Base-by-base conservation (phyloP, 1,140 invertebrate genomes). In the Chlorops oryzae region DNA sequence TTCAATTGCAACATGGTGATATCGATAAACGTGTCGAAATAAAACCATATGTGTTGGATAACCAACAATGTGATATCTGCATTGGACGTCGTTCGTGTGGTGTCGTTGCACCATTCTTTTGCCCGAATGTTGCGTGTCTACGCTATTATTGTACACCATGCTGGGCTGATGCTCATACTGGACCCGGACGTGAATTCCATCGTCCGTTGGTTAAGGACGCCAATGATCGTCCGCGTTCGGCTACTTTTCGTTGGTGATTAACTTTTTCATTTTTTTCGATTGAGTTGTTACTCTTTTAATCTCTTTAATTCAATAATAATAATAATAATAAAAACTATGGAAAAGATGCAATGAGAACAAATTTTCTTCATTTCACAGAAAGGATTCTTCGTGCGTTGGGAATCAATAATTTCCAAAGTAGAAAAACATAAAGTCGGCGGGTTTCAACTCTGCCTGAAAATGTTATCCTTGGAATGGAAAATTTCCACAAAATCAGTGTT, bases 21-120 rank as follows among this genome's bases (percentile, higher is more conserved):
- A 98, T 98, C 61, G 95, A 98, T 74, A 99, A 99, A 78, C 82
- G 96, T 66, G 96, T 84, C 32, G 81, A 84, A 75, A 94, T 99
- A 49, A 99, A 99, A 76, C 96, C 96, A 39, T 99, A 99, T 73
- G 96, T 99, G 35, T 77, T 99, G 62, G 96, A 99, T 76, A 96
- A 99, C 77, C 96, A 99, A 78, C 95, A 98, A 88, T 99, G 96
- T 75, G 96, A 99, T 74, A 95, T 98, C 76, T 99, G 96, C 77
- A 91, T 96, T 72, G 96, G 96, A 41, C 88, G 92, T 51, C 83
- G 95, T 24, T 98, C 96, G 75, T 90, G 90, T 50, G 92, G 93
- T 39, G 97, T 97, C 76, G 98, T 97, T 74, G 96, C 96, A 37
- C 96, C 95, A 3, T 99, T 98, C 79, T 99, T 98, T 78, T 99